Evolutionary conservation across 1,140 invertebrate species (phyloP).

Genomic region (Hypothenemus hampei): DNA sequence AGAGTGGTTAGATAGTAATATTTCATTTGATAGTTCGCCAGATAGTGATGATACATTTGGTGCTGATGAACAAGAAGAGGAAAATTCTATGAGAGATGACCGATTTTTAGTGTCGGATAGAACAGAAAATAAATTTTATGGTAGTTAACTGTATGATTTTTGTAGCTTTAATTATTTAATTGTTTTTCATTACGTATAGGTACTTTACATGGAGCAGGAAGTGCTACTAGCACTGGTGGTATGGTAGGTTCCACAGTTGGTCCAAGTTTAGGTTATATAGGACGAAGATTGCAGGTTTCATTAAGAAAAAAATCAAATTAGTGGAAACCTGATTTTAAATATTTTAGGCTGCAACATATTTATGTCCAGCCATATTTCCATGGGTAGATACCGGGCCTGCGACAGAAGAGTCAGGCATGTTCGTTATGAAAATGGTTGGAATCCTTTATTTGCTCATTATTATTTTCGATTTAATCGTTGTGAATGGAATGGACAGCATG

Average conservation of each 20-base stretch:
- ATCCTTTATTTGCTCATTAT: conserved; percentile 76
- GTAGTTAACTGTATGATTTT: too few species aligned
- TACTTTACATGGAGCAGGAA: conserved; percentile 47
- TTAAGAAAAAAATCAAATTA: conserved; percentile 1
- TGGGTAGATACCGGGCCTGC: conserved; percentile 84
- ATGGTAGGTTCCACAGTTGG: conserved; percentile 47
- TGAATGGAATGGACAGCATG: conserved; percentile 67
- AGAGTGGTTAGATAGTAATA: too few species aligned
- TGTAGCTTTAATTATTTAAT: too few species aligned
- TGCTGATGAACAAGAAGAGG: conserved; percentile 71
- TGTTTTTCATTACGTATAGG: too few species aligned
- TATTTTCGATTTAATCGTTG: conserved; percentile 77
- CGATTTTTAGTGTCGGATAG: conserved; percentile 80
- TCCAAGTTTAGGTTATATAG: conserved; percentile 55
- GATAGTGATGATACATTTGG: conserved; percentile 79
- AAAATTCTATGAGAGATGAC: conserved; percentile 72
- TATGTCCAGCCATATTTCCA: conserved; percentile 80
- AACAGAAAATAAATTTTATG: conserved; percentile 83
- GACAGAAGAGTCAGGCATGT: conserved; percentile 75
- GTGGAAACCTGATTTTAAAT: too few species aligned
- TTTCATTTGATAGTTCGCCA: conserved; percentile 57
- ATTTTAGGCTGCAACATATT: conserved; percentile 66
- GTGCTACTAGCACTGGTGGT: conserved; percentile 46
- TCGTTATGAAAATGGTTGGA: conserved; percentile 83
- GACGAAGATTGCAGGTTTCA: conserved; percentile 50